A percentile compares a stretch with the other conserved stretches of the same genome.
These are phyloP conservation scores for Nematostella vectensis DNA, from an alignment of 92 coral and sea anemone genomes.

Conservation along the genomic window DNA sequence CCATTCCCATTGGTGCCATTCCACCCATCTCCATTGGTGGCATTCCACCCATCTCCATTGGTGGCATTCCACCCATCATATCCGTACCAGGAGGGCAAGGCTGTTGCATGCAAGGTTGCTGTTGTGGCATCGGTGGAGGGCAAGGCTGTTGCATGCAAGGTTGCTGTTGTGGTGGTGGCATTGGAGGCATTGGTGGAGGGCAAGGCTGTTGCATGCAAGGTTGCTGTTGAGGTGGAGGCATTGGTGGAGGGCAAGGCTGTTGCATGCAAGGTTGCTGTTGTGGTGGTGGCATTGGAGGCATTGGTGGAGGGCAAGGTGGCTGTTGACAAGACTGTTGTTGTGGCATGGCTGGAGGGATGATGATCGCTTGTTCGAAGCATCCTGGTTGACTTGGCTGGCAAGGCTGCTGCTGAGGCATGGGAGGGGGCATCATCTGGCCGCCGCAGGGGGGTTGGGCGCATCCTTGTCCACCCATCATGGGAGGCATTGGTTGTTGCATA, in stretches of 20 bases:
- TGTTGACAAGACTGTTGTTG: conserved; percentile 26
- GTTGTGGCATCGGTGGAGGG: not conserved
- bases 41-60: not conserved
- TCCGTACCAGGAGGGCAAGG: conserved; percentile 9
- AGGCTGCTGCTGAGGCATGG: conserved; percentile 4
- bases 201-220: not conserved
- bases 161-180: not conserved
- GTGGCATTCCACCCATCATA: not conserved
- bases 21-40: not conserved
- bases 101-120: conserved; percentile 14
- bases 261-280: conserved; percentile 20
- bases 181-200: conserved; percentile 2
- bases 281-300: conserved; percentile 19
- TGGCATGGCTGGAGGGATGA: not conserved
- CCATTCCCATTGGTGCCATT: not conserved
- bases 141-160: not conserved
- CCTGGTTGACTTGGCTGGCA: not conserved
- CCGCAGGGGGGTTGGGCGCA: conserved; percentile 16
- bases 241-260: conserved; percentile 18
- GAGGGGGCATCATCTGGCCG: conserved; percentile 10
- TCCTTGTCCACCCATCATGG: not conserved
- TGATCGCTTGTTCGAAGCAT: not conserved
- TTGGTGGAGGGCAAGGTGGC: conserved; percentile 31
- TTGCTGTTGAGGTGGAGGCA: conserved; percentile 10
- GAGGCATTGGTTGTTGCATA: conserved; percentile 2